Evolutionary conservation across 1,140 invertebrate genomes (phyloP), one percentile per base, ranked within the genome.

Genomic region (Drosophila nigrodunni): DNA sequence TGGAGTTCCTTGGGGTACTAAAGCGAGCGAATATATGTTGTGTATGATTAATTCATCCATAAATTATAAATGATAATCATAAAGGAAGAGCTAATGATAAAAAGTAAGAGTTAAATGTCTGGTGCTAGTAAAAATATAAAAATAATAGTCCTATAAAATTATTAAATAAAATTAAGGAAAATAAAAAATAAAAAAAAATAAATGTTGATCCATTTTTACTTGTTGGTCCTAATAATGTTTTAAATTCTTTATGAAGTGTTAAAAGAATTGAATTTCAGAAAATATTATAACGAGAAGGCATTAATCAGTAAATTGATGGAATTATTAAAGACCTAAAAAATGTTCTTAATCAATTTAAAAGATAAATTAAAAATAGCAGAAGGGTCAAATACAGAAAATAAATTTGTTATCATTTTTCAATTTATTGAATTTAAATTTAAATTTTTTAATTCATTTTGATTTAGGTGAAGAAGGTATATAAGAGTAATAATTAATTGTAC

Each of bases 81-180:
- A 95, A 73, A 3, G 93, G 92, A 80, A 95, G 81, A 5, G 94
- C 92, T 77, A 95, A 74, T 3, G 92, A 74, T 91, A n/a, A n/a
- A 95, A 75, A 35, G 93, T 94, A 88, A 95, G 77, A 39, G 76
- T 80, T 93, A 95, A 73, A 91, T 95, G 95, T n/a, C 94, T 95
- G 71, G 94, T 93, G 74, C 89, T 91, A 9, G 94, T 95, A 93
- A 95, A 95, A 93, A 95, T 94, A 93, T 95, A n/a, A n/a, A n/a
- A 95, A 3, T n/a, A 95, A 94, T 93, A 95, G 90, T 10, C 95
- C 94, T 93, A 95, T 78, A 85, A 95, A 94, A 93, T 95, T 95
- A 93, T 94, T 95, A 92, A 94, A 93, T 92, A 94, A 77, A 88
- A 94, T 87, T 91, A 94, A 92, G 67, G 91, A 83, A 92, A 95